phyloP scores from a whole-genome alignment of 2,797 vertebrate genomes.

The Hemibagrus guttatus region DNA sequence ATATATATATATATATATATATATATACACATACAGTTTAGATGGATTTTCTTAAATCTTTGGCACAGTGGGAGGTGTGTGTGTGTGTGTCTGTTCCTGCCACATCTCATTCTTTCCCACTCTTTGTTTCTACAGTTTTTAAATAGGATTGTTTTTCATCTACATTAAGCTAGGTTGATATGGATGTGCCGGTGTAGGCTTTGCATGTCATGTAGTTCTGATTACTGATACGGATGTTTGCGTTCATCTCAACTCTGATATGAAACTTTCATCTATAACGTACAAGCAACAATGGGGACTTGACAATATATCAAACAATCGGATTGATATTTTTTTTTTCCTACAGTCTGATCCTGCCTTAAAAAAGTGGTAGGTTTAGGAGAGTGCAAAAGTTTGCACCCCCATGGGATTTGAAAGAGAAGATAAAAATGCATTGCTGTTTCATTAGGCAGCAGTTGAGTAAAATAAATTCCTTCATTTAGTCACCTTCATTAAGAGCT shows the following conservation, averaged over 20 bases:
- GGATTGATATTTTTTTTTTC: background rate
- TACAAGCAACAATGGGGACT: background rate
- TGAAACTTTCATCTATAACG: background rate
- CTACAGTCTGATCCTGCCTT: background rate
- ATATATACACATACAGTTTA: too few relatives aligned
- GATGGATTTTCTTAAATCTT: background rate
- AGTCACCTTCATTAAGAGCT: background rate
- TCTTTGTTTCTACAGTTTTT: background rate
- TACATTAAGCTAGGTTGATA: too few relatives aligned
- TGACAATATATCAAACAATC: too few relatives aligned
- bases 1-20: too few relatives aligned
- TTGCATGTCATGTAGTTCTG: background rate
- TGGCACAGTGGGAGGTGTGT: background rate
- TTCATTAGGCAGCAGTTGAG: background rate
- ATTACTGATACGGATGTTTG: background rate
- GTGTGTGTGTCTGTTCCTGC: background rate
- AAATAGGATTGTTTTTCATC: conserved; percentile 33
- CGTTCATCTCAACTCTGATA: background rate
- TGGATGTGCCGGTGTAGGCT: background rate
- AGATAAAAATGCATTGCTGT: background rate
- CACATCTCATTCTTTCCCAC: background rate
- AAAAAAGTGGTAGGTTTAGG: background rate
- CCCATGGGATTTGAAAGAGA: too few relatives aligned
- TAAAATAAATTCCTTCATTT: background rate
- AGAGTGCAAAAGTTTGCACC: background rate